Base-by-base conservation (phyloP, 2,113 vertebrate species). In the Motacilla alba region DNA sequence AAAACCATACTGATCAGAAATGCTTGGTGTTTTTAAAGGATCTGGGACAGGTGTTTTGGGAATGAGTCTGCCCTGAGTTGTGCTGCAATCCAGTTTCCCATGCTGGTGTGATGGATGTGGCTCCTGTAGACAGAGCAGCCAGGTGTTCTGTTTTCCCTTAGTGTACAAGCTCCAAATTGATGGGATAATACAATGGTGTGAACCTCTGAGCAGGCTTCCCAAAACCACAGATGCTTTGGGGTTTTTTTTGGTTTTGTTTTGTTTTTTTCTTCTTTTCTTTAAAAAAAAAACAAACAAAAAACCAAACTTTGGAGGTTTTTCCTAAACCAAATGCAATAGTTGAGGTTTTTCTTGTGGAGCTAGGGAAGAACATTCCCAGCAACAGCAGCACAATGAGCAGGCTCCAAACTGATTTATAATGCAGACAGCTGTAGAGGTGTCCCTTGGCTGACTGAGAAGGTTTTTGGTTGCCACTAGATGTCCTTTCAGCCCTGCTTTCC, bases 401-500 rank as follows among this genome's bases (percentile, higher is more conserved):
- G 12, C 22, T 83, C 15, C 31, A 20, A 26, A 44, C 13, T 44
- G 77, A 55, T 63, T 49, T 76, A 13, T n/a, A 33, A 23, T 0
- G 3, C 55, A 62, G 59, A 11, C 0, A 7, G 37, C 27, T 0
- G 0, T 2, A 9, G 49, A 80, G 47, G 31, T 56, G 67, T 86
- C 41, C 50, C 27, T 21, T 3, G 49, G 33, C 72, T 67, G 67
- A 13, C 60, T 69, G 94, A 59, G 89, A 33, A 50, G n/a, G 43
- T 7, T 78, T 41, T 47, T 16, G 7, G 22, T 83, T 76, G 62
- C 97, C 96, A 70, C 96, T 97, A 97, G 96, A 79, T 96, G 96
- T 97, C 97, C 89, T 72, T 93, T 96, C 94, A 96, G 91, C 58
- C 58, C 88, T 92, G 84, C 77, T 95, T 96, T 97, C 81, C 30